Conservation (phyloP, 2,888 invertebrate genomes). For the Chirona hameri region DNA sequence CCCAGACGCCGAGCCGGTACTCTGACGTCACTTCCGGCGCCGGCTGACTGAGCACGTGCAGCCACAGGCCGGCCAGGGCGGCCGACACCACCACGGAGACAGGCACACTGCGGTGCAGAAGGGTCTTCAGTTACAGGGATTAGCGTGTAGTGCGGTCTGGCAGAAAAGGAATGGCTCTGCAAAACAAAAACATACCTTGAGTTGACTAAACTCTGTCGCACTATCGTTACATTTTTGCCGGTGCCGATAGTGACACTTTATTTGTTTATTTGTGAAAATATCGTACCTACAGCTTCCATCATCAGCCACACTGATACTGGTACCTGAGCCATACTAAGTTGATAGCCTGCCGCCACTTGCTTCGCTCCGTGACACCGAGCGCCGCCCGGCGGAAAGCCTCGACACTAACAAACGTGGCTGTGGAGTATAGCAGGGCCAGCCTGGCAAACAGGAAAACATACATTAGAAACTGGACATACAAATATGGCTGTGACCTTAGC, state of each 20-base stretch:
- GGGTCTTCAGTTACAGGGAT: too few relatives aligned
- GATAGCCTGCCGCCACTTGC: slow-evolving; percentile 3
- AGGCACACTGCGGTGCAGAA: background rate
- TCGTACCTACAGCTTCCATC: too few relatives aligned
- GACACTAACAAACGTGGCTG: background rate
- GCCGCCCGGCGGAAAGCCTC: background rate
- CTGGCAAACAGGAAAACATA: background rate
- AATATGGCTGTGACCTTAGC: too few relatives aligned
- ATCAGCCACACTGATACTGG: too few relatives aligned
- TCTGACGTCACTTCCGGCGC: background rate
- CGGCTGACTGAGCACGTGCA: slow-evolving; percentile 23
- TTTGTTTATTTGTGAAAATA: background rate
- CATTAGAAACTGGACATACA: too few relatives aligned
- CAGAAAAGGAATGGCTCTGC: background rate
- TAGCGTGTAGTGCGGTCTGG: background rate
- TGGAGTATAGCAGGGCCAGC: background rate
- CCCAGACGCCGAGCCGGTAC: background rate
- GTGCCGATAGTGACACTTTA: too few relatives aligned
- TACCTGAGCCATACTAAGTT: slow-evolving; percentile 8
- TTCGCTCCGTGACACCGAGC: background rate
- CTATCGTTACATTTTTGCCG: background rate
- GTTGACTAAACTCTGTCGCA: background rate
- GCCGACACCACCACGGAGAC: background rate
- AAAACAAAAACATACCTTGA: background rate
- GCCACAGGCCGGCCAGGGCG: background rate